These are phyloP conservation scores for Diadophis punctatus DNA, from an alignment of 2,113 vertebrate genomes.

Conservation along the genomic window DNA sequence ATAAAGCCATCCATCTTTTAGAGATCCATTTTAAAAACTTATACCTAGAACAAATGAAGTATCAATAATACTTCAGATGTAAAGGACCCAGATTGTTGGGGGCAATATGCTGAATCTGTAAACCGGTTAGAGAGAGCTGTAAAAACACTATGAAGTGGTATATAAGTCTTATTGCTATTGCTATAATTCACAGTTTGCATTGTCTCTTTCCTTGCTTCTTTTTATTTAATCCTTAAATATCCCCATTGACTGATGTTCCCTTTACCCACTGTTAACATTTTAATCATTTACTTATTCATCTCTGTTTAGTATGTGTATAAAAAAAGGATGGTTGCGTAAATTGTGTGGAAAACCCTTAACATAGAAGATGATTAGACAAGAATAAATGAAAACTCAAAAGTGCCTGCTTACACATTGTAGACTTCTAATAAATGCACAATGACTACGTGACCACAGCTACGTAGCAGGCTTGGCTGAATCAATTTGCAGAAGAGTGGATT, in stretches of 20 bases:
- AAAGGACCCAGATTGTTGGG: too few relatives aligned
- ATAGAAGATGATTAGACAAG: neutral
- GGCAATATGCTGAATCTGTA: too few relatives aligned
- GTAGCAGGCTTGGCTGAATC: neutral
- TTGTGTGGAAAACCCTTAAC: neutral
- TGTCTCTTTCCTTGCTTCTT: neutral
- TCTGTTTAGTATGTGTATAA: neutral
- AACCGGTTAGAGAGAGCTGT: too few relatives aligned
- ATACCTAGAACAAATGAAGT: neutral
- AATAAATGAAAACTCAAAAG: neutral
- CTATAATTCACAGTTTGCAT: neutral
- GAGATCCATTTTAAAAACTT: neutral
- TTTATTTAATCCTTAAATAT: neutral
- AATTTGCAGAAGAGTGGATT: neutral
- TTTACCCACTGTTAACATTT: too few relatives aligned
- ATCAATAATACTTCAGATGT: neutral
- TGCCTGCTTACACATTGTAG: neutral
- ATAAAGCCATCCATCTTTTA: neutral
- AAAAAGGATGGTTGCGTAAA: neutral
- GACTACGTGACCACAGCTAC: neutral
- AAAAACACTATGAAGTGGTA: too few relatives aligned
- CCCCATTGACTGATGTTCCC: neutral
- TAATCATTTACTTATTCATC: neutral
- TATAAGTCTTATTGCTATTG: too few relatives aligned
- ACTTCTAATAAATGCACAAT: neutral